Evolutionary conservation across 2,113 vertebrate genomes (phyloP), one percentile per base, ranked within the genome.

Genomic region (Colinus virginianus): DNA sequence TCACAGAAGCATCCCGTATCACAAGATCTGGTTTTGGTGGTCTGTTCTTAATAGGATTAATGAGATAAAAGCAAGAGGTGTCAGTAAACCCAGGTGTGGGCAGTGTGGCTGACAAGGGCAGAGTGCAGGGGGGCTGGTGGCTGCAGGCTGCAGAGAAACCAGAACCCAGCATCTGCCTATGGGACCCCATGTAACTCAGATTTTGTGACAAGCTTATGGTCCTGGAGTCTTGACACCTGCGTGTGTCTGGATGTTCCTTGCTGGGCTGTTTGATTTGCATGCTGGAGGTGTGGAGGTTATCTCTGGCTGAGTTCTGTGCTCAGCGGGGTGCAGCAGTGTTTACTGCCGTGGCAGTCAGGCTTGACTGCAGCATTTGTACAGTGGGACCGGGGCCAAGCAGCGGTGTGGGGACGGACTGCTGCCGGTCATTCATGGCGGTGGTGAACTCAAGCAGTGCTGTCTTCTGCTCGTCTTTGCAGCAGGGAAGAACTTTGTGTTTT

Each of bases 181-280:
- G 84, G 77, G 78, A 16, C 22, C 6, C 11, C 5, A 1, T 4
- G 9, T 30, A 42, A 34, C 66, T 85, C 1, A 1, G 7, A 19
- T 67, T 87, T 85, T 6, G 2, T 67, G 68, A 17, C 36, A 49
- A n/a, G 13, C 14, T 51, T 70, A 1, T 56, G 0, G 42, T 23
- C 3, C 55, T 49, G 66, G 46, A 30, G 23, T 11, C 26, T 69
- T 78, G 63, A 56, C 6, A 28, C n/a, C 25, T 82, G 38, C 13
- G 0, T 16, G 10, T 13, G 0, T 11, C 0, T 3, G 1, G 25
- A 3, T 9, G 0, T 5, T 42, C 38, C 56, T 49, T 19, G 28
- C 30, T 45, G 49, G 43, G 36, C 17, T 28, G 25, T 63, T 12
- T 40, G 61, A 28, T 30, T 18, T 0, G 0, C 9, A 0, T 13